Conservation (phyloP, 2,113 vertebrate species). For the Saguinus midas region DNA sequence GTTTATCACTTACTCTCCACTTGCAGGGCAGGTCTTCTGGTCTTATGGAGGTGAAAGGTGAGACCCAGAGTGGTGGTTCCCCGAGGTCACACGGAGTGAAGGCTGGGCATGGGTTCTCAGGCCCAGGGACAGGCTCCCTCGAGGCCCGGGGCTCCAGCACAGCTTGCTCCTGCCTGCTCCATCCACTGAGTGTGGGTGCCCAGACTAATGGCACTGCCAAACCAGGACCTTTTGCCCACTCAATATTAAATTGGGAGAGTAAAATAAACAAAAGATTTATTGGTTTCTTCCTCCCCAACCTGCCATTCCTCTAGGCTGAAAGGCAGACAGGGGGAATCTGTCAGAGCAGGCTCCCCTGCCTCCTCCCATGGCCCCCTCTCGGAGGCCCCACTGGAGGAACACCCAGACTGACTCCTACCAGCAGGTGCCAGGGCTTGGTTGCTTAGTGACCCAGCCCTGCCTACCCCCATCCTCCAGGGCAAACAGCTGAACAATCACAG, state of each 20-base stretch:
- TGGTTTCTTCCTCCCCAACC: not conserved
- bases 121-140: not conserved
- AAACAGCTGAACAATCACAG: slow-evolving; percentile 37
- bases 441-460: slow-evolving; percentile 42
- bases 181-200: not conserved
- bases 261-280: not conserved
- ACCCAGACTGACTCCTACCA: not conserved
- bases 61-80: not conserved
- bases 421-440: slow-evolving; percentile 12
- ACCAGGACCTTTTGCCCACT: not conserved
- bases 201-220: not conserved
- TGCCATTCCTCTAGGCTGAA: not conserved
- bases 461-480: not conserved
- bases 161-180: not conserved
- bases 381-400: not conserved
- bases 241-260: not conserved
- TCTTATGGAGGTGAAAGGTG: not conserved
- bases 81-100: not conserved
- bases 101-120: not conserved
- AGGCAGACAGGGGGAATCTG: not conserved
- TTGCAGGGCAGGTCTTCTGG: not conserved
- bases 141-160: not conserved
- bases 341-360: rapidly evolving
- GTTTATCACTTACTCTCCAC: too few species aligned
- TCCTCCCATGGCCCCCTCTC: rapidly evolving